Evolutionary conservation across 2,113 vertebrate species (phyloP).

Genomic region (Chaetura pelagica): DNA sequence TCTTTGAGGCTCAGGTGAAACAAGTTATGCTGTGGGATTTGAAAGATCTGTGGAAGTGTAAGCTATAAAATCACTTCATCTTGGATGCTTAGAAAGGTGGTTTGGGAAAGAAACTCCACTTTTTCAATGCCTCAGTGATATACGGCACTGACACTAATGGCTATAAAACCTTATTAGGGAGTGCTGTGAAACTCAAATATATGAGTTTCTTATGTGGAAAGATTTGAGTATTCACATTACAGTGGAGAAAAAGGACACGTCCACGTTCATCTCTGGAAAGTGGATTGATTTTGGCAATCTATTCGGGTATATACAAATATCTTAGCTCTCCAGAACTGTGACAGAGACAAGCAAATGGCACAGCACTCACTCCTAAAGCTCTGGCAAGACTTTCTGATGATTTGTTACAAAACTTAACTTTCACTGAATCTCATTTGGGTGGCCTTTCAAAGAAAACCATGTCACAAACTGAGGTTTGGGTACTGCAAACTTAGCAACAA

Average conservation of each 20-base stretch:
- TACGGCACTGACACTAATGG: slow-evolving; percentile 64
- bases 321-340: slow-evolving; percentile 17
- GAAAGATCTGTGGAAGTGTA: slow-evolving; percentile 68
- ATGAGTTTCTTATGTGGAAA: slow-evolving; percentile 70
- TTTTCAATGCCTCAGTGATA: slow-evolving; percentile 73
- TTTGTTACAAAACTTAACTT: slow-evolving; percentile 7
- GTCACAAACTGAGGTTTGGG: neutral
- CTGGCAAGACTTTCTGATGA: neutral
- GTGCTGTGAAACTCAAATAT: slow-evolving; percentile 70
- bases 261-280: slow-evolving; percentile 53
- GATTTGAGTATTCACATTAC: slow-evolving; percentile 68
- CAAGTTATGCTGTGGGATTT: slow-evolving; percentile 53
- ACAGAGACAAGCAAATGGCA: slow-evolving; percentile 37
- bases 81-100: slow-evolving; percentile 71
- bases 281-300: slow-evolving; percentile 67
- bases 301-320: slow-evolving; percentile 43
- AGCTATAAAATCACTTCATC: slow-evolving; percentile 74
- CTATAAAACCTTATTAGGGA: slow-evolving; percentile 73
- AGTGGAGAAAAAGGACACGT: slow-evolving; percentile 43
- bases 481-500: neutral
- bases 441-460: neutral
- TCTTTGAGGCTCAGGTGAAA: slow-evolving; percentile 64
- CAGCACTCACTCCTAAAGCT: neutral
- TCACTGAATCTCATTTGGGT: neutral
- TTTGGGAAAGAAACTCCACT: slow-evolving; percentile 66